These are phyloP conservation scores for Antennarius striatus DNA, from an alignment of 2,113 vertebrate genomes.

Conservation along the genomic window DNA sequence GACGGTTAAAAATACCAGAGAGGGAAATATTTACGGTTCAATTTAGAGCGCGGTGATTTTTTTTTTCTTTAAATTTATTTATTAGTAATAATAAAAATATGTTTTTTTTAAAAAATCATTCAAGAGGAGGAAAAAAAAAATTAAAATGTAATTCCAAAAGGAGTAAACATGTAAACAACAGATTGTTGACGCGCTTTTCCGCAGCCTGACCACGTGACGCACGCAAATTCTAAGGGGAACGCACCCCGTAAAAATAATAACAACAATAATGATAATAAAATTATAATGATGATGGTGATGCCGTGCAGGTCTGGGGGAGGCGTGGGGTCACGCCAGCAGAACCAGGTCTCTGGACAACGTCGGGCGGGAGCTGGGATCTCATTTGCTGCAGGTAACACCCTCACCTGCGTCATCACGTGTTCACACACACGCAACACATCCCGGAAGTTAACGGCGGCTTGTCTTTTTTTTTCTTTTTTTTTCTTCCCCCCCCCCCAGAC, in stretches of 20 bases:
- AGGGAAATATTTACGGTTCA: too few species aligned
- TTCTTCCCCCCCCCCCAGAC: conserved; percentile 78
- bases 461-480: too few species aligned
- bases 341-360: conserved; percentile 91
- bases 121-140: too few species aligned
- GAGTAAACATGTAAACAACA: neutral
- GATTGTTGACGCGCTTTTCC: neutral
- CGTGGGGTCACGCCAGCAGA: conserved; percentile 91
- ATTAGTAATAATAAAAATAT: too few species aligned
- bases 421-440: neutral
- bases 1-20: too few species aligned
- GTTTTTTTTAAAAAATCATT: too few species aligned
- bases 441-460: too few species aligned
- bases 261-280: neutral
- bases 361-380: conserved; percentile 91
- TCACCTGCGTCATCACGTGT: neutral
- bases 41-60: too few species aligned
- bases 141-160: too few species aligned
- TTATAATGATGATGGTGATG: too few species aligned
- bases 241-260: neutral
- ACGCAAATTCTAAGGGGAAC: neutral
- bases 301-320: conserved; percentile 89
- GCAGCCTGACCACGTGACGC: conserved; percentile 1
- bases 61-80: too few species aligned
- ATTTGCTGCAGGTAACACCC: conserved; percentile 89